Conservation (phyloP, 2,113 vertebrate genomes). For the Dromaius novaehollandiae region DNA sequence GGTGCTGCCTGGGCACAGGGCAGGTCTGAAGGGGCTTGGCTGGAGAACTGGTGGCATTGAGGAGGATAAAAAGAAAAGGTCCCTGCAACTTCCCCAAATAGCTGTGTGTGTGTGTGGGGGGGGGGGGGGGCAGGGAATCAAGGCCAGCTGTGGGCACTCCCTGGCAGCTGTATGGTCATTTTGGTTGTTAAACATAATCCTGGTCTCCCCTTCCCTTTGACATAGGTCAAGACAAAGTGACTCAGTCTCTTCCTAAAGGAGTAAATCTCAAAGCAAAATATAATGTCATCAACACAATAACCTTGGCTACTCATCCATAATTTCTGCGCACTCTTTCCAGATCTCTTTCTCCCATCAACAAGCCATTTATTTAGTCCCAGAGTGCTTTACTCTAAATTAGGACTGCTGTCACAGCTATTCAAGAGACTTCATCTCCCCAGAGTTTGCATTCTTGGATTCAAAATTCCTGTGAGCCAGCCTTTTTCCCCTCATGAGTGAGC, state of each 20-base stretch:
- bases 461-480: neutral
- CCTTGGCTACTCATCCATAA: neutral
- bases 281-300: constrained; percentile 17
- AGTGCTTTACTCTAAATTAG: constrained; percentile 4
- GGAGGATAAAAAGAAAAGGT: neutral
- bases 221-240: neutral
- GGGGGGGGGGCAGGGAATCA: neutral
- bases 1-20: neutral
- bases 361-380: neutral
- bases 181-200: neutral
- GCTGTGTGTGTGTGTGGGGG: neutral
- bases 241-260: neutral
- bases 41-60: neutral
- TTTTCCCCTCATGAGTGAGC: neutral
- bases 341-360: neutral
- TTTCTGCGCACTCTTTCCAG: constrained; percentile 22
- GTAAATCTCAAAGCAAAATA: neutral
- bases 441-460: neutral
- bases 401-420: neutral
- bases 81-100: neutral
- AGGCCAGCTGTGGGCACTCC: neutral
- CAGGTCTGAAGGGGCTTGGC: neutral
- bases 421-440: neutral
- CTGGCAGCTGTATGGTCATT: neutral
- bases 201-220: neutral